phyloP scores from a whole-genome alignment of 2,113 vertebrate genomes.

The Ictalurus punctatus region DNA sequence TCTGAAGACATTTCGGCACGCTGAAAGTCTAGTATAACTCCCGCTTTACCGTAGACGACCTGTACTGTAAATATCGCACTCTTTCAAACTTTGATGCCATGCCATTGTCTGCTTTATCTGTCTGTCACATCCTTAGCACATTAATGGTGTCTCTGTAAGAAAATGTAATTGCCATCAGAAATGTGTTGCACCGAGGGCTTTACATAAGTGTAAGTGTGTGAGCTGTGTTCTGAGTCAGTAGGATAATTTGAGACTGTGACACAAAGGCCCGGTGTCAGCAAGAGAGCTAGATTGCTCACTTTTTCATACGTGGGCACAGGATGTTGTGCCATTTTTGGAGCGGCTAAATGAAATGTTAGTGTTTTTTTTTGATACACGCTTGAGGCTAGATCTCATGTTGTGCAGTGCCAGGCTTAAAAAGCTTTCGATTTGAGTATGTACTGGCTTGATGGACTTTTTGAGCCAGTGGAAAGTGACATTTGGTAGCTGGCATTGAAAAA shows the following conservation, averaged over 20 bases:
- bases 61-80: not conserved
- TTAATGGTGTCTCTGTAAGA: not conserved
- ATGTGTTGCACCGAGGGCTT: slow-evolving; percentile 29
- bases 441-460: not conserved
- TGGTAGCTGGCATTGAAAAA: not conserved
- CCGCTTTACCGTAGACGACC: not conserved
- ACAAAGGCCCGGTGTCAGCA: slow-evolving; percentile 31
- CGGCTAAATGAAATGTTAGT: slow-evolving; percentile 22
- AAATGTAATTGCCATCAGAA: not conserved
- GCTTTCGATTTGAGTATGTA: not conserved
- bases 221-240: slow-evolving; percentile 51
- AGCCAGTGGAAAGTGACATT: not conserved
- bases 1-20: too few species aligned
- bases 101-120: not conserved
- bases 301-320: slow-evolving; percentile 38
- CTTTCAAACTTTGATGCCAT: not conserved
- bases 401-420: not conserved
- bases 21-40: too few species aligned
- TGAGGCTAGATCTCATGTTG: not conserved
- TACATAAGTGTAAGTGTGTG: slow-evolving; percentile 48
- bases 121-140: not conserved
- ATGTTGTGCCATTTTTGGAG: slow-evolving; percentile 32
- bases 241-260: slow-evolving; percentile 48
- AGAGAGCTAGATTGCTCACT: slow-evolving; percentile 42
- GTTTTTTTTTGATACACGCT: not conserved